Evolutionary conservation across 64 coral and sea anemone species (phyloP).

Genomic region (Acropora tenuis): DNA sequence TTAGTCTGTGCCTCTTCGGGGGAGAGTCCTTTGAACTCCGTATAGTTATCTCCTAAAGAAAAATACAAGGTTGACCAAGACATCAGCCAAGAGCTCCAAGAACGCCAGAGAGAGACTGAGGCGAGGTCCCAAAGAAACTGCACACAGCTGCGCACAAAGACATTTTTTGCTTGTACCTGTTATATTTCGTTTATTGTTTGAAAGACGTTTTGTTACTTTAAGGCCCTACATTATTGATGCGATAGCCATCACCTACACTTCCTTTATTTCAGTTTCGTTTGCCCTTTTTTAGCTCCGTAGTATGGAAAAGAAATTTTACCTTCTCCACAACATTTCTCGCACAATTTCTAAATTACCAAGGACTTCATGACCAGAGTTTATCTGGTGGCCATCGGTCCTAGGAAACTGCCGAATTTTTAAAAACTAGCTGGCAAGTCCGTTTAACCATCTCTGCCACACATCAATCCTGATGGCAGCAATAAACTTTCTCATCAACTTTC

Average conservation of each 20-base stretch:
- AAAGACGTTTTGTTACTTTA: slow-evolving; percentile 35
- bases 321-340: too few species aligned
- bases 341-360: too few species aligned
- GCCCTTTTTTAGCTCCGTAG: not conserved
- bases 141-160: not conserved
- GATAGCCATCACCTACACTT: not conserved
- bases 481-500: too few species aligned
- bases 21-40: slow-evolving; percentile 74
- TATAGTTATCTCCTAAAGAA: slow-evolving; percentile 74
- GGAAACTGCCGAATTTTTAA: too few species aligned
- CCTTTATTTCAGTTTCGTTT: not conserved
- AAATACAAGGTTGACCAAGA: not conserved
- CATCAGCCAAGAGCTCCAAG: not conserved
- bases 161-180: not conserved
- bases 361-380: too few species aligned
- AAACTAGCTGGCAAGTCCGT: too few species aligned
- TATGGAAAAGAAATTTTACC: too few species aligned
- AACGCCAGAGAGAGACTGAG: not conserved
- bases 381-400: too few species aligned
- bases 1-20: slow-evolving; percentile 74
- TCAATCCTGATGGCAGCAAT: too few species aligned
- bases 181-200: not conserved
- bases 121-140: not conserved
- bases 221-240: slow-evolving; percentile 20
- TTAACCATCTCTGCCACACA: too few species aligned